These are phyloP conservation scores for Ricordea florida DNA, from an alignment of 92 coral and sea anemone species.

Conservation along the genomic window DNA sequence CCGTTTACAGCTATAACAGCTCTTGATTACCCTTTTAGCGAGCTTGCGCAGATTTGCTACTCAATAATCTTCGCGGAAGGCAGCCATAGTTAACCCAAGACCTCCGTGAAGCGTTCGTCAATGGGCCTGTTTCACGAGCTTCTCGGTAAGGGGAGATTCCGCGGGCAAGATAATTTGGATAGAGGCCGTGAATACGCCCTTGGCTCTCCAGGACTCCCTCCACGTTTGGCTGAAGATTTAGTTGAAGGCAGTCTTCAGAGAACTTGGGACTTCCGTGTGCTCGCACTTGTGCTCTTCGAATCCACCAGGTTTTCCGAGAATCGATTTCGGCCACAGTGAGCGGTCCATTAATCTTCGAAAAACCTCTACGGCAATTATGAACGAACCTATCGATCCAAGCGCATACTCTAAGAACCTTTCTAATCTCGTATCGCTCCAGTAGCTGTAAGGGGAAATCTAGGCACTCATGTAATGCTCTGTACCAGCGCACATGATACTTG, in stretches of 20 bases:
- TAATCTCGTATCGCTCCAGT: constrained; percentile 14
- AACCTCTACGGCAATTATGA: background rate
- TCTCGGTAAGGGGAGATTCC: constrained; percentile 25
- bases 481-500: background rate
- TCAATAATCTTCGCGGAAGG: constrained; percentile 28
- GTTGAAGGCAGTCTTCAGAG: constrained; percentile 18
- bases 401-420: constrained; percentile 12
- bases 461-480: background rate
- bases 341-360: constrained; percentile 5
- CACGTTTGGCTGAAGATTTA: constrained; percentile 44
- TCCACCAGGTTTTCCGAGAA: constrained; percentile 16
- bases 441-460: constrained; percentile 1
- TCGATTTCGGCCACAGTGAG: constrained; percentile 18
- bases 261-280: background rate
- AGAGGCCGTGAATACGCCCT: constrained; percentile 46
- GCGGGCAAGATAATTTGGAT: constrained; percentile 50
- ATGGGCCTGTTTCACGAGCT: constrained; percentile 32
- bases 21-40: constrained; percentile 1
- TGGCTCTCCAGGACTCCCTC: constrained; percentile 51
- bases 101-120: constrained; percentile 38
- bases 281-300: constrained; percentile 4
- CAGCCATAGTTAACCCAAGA: constrained; percentile 27
- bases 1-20: constrained; percentile 24
- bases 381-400: constrained; percentile 33
- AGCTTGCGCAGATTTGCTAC: constrained; percentile 6